Evolutionary conservation across 2,888 invertebrate species (phyloP).

Genomic region (Caenorhabditis drosophilae): DNA sequence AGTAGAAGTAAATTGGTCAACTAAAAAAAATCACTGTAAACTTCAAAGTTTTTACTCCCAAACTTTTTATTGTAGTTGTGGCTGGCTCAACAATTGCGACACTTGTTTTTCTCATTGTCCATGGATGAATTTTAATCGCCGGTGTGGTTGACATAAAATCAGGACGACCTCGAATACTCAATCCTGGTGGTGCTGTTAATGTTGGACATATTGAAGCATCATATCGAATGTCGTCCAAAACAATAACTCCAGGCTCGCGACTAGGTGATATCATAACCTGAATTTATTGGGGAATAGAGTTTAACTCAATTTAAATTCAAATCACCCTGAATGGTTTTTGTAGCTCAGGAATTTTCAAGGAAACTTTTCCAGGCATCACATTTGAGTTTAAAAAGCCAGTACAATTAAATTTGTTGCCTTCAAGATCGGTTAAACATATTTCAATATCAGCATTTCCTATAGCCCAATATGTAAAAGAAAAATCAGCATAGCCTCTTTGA

Average conservation of each 20-base stretch:
- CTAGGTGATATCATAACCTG: slow-evolving; percentile 63
- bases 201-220: slow-evolving; percentile 54
- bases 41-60: slow-evolving; percentile 4
- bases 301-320: slow-evolving; percentile 6
- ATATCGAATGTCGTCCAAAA: slow-evolving; percentile 64
- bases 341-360: slow-evolving; percentile 62
- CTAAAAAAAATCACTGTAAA: too few species aligned
- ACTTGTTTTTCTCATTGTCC: slow-evolving; percentile 22
- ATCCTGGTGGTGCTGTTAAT: not conserved
- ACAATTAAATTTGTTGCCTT: slow-evolving; percentile 61
- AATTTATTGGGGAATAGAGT: not conserved
- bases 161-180: slow-evolving; percentile 23
- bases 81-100: slow-evolving; percentile 8
- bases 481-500: slow-evolving; percentile 53
- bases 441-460: slow-evolving; percentile 63
- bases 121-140: slow-evolving; percentile 29
- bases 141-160: slow-evolving; percentile 36
- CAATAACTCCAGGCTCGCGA: slow-evolving; percentile 54
- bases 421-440: slow-evolving; percentile 59
- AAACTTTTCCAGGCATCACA: slow-evolving; percentile 66
- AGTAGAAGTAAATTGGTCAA: slow-evolving; percentile 9
- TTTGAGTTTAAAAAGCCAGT: slow-evolving; percentile 63
- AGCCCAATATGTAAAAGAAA: slow-evolving; percentile 66
- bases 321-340: slow-evolving; percentile 59
- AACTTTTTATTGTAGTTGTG: slow-evolving; percentile 1